Percentiles rank a stretch among this genome's conserved stretches.
Evolutionary conservation across 2,797 vertebrate species (phyloP).

Genomic region (Emydoidea blandingii): DNA sequence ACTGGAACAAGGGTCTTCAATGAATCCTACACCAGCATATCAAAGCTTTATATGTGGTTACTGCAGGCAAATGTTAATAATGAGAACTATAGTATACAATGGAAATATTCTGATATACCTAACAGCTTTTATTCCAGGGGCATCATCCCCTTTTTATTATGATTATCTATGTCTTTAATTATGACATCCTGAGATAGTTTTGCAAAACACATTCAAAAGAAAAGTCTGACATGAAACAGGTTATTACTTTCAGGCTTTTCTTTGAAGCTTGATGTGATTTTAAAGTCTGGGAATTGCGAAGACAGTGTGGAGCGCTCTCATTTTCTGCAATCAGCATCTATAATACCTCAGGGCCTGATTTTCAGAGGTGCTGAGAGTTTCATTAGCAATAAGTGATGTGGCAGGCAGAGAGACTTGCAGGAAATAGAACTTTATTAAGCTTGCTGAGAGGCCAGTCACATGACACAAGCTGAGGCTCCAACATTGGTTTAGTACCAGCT

Average conservation of each 20-base stretch:
- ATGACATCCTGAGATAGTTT: background rate
- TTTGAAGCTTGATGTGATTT: background rate
- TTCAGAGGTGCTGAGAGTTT: background rate
- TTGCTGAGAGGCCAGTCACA: accelerated
- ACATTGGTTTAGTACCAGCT: background rate
- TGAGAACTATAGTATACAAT: background rate
- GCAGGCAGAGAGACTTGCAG: background rate
- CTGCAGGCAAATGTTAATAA: accelerated
- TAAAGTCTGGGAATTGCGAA: background rate
- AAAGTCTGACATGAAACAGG: background rate
- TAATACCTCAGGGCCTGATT: background rate
- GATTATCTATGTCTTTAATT: background rate
- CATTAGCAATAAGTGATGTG: background rate
- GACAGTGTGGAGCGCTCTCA: background rate
- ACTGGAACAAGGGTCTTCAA: background rate
- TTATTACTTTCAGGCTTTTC: background rate
- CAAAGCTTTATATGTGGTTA: background rate
- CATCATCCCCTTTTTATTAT: background rate
- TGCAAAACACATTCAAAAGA: background rate
- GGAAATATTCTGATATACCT: background rate
- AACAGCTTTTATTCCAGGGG: background rate
- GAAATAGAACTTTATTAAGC: background rate
- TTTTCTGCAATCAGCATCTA: background rate
- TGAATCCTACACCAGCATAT: background rate
- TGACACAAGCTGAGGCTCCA: background rate